A percentile compares a stretch with the other conserved stretches of the same genome.
Conservation (phyloP, 2,888 invertebrate genomes). For the Acleris laterana region DNA sequence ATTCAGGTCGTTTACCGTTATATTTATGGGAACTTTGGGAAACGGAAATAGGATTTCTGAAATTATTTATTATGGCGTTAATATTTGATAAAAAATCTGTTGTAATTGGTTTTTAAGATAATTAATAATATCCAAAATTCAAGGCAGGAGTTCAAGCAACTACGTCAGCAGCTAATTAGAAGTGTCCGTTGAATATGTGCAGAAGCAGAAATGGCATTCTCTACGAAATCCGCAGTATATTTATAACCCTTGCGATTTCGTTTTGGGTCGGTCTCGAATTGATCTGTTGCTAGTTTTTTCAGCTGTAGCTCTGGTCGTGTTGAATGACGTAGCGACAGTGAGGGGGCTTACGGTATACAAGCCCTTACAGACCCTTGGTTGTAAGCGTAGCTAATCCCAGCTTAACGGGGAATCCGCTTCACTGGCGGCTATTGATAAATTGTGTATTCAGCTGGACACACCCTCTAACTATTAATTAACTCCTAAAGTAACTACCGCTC, state of each 20-base stretch:
- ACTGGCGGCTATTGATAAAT: conserved; percentile 17
- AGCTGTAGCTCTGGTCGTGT: not conserved
- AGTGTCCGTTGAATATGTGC: conserved; percentile 10
- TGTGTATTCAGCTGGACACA: conserved; percentile 8
- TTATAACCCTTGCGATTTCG: conserved; percentile 7
- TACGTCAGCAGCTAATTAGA: not conserved
- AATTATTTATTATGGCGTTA: not conserved
- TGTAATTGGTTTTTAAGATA: too few species aligned
- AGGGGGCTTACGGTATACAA: too few species aligned
- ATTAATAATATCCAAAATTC: not conserved
- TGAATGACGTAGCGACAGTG: not conserved
- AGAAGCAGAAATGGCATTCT: conserved; percentile 19
- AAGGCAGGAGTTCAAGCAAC: not conserved
- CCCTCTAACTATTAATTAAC: conserved; percentile 9
- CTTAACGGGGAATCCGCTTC: conserved; percentile 41
- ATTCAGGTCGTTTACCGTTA: conserved; percentile 19
- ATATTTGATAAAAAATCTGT: not conserved
- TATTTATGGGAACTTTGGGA: conserved; percentile 20
- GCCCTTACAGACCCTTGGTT: too few species aligned
- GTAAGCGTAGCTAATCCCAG: conserved; percentile 45
- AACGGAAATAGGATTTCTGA: conserved; percentile 11
- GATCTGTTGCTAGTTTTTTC: not conserved
- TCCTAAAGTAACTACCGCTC: not conserved
- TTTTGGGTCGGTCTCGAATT: conserved; percentile 11
- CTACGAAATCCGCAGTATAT: conserved; percentile 23